These are phyloP conservation scores for Dicerorhinus sumatrensis DNA, from an alignment of 2,113 vertebrate species.

Conservation along the genomic window DNA sequence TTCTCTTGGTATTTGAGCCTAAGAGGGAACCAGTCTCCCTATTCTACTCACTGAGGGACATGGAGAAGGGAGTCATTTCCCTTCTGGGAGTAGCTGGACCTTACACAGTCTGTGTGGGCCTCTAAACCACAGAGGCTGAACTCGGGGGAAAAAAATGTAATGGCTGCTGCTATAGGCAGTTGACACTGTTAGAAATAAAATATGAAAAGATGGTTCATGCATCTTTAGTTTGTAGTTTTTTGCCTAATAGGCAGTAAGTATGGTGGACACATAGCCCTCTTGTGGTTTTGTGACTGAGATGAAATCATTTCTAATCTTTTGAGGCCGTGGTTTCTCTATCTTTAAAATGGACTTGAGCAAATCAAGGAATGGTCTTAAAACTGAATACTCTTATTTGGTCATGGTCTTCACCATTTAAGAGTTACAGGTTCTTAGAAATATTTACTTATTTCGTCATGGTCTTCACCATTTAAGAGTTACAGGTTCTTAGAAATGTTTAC, in stretches of 20 bases:
- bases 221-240: not conserved
- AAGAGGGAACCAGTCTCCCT: not conserved
- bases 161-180: not conserved
- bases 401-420: not conserved
- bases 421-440: not conserved
- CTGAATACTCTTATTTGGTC: not conserved
- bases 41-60: not conserved
- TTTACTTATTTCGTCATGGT: not conserved
- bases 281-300: not conserved
- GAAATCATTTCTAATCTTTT: not conserved
- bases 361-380: not conserved
- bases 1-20: constrained; percentile 10
- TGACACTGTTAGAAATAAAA: not conserved
- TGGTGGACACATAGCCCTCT: not conserved
- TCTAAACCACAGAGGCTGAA: not conserved
- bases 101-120: not conserved
- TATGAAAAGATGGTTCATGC: not conserved
- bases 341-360: constrained; percentile 26
- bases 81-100: not conserved
- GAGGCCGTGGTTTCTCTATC: not conserved
- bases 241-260: not conserved
- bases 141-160: not conserved
- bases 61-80: not conserved
- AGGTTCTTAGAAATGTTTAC: constrained; percentile 7
- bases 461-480: not conserved